Evolutionary conservation across 23 tunicate species (phyloP).

Genomic region (Trididemnum nubilum): DNA sequence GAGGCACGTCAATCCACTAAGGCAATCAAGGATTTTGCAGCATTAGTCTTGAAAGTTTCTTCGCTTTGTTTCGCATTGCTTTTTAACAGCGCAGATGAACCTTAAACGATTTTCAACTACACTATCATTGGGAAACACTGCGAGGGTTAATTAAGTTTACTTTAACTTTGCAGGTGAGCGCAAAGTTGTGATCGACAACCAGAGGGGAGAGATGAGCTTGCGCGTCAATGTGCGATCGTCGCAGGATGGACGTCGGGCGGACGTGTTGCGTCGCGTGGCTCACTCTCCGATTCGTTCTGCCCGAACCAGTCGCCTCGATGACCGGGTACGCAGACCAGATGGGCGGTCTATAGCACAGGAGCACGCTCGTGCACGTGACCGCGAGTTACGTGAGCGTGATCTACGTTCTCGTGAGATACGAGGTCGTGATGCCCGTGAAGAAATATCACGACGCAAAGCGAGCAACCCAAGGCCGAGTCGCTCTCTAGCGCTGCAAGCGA

Average conservation of each 20-base stretch:
- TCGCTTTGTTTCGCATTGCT: too few relatives aligned
- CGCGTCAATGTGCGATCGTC: constrained; percentile 55
- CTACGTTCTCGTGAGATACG: not conserved
- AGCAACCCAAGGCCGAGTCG: not conserved
- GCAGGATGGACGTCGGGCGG: not conserved
- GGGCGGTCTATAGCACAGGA: not conserved
- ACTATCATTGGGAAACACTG: too few relatives aligned
- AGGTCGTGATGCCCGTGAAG: constrained; percentile 17
- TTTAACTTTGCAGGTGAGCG: constrained; percentile 38
- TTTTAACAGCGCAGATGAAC: too few relatives aligned
- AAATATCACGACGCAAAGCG: constrained; percentile 10
- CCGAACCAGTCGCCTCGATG: not conserved
- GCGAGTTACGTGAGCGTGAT: constrained; percentile 6
- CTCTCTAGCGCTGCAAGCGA: constrained; percentile 7
- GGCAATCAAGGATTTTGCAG: too few relatives aligned
- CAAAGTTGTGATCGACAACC: constrained; percentile 53
- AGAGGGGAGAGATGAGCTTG: constrained; percentile 47
- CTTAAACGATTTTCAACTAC: too few relatives aligned
- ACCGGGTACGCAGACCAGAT: not conserved
- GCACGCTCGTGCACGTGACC: not conserved
- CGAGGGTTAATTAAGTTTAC: too few relatives aligned
- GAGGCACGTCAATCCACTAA: too few relatives aligned
- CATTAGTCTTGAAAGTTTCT: too few relatives aligned
- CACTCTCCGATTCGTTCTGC: not conserved
- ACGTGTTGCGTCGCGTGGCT: not conserved